Evolutionary conservation across 2,113 vertebrate species (phyloP).

Genomic region (Orientallactaga bullata): DNA sequence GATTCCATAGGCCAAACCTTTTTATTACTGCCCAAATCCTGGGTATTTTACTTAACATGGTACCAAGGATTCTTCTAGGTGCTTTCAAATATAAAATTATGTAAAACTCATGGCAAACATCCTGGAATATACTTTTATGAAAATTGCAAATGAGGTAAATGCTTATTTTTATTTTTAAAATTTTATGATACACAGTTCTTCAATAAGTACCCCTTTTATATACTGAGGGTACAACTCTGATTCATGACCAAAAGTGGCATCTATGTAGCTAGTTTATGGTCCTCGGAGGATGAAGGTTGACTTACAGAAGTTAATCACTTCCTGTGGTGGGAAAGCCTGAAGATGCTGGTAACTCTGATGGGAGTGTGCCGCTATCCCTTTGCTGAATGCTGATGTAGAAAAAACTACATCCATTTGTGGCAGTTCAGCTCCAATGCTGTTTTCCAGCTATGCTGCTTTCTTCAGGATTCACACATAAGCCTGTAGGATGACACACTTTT

Average conservation of each 20-base stretch:
- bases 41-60: constrained; percentile 1
- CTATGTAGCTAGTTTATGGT: not conserved
- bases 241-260: not conserved
- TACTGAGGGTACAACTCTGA: not conserved
- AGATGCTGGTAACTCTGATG: not conserved
- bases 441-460: not conserved
- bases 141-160: not conserved
- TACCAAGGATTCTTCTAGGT: not conserved
- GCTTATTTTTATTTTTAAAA: not conserved
- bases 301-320: not conserved
- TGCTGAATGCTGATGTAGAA: not conserved
- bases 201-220: not conserved
- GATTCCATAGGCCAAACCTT: not conserved
- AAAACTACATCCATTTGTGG: not conserved
- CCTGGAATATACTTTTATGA: not conserved
- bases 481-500: not conserved
- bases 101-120: not conserved
- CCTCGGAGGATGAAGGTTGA: constrained; percentile 2
- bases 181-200: not conserved
- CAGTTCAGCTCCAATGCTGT: not conserved
- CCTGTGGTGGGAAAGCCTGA: not conserved
- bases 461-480: constrained; percentile 6
- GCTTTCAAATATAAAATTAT: constrained; percentile 32
- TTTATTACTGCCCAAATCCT: not conserved
- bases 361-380: not conserved